Percentiles rank a stretch among this genome's conserved stretches.
Conservation (phyloP, 2,797 vertebrate genomes). For the Hippopotamyrus pictus region DNA sequence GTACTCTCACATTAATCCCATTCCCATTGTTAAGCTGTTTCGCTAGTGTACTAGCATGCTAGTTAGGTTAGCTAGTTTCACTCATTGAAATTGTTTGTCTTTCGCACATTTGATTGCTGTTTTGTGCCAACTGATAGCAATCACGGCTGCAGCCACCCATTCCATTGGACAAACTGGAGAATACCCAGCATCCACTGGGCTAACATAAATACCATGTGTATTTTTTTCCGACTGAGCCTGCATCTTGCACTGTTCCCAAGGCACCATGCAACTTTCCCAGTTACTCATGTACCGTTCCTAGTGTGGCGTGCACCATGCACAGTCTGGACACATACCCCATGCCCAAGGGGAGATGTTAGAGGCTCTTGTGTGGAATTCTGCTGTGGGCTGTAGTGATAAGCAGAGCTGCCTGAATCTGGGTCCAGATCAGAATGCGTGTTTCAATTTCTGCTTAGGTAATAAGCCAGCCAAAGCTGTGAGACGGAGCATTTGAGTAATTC, state of each 20-base stretch:
- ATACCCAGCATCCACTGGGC: background rate
- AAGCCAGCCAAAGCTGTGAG: background rate
- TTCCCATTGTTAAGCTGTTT: background rate
- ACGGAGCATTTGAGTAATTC: background rate
- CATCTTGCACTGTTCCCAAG: background rate
- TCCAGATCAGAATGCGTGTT: background rate
- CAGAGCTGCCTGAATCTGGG: background rate
- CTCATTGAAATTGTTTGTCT: background rate
- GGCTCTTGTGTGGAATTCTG: background rate
- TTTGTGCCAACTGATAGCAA: background rate
- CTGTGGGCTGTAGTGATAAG: background rate
- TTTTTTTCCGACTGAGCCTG: background rate
- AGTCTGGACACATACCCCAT: background rate
- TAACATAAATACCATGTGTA: background rate
- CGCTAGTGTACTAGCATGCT: background rate
- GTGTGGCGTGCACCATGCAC: background rate
- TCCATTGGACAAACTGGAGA: background rate
- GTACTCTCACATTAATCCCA: background rate
- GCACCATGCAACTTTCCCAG: background rate
- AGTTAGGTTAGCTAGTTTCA: background rate
- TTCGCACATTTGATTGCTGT: background rate
- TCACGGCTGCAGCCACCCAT: background rate
- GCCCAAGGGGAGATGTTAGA: background rate
- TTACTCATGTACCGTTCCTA: background rate
- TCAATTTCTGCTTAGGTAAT: background rate